Base-by-base conservation (phyloP, 1,140 invertebrate genomes). In the Drosophila murphyi region DNA sequence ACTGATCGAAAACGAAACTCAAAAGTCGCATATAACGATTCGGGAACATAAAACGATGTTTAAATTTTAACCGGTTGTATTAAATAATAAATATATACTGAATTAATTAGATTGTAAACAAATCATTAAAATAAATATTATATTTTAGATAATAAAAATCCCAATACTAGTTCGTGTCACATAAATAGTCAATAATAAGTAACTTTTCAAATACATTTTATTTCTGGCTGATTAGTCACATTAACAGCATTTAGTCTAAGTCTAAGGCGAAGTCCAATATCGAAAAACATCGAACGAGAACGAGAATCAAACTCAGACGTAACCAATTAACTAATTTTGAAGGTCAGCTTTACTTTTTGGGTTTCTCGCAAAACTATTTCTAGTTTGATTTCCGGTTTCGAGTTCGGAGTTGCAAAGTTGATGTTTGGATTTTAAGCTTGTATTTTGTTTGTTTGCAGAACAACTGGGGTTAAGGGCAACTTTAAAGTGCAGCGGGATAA, bases 401-500 rank as follows among this genome's bases (percentile, higher is more conserved):
- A 29, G 6, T 41, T 12, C 41, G 8, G 4, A 32, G 10, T 55
- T 57, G 54, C 7, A 28, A 52, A 47, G 5, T 55, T 41, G 6
- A 4, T 48, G 52, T 3, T 28, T 68, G 5, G n/a, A 62, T 4
- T 12, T 45, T 29, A 61, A 3, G 59, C 7, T 48, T 12, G 41
- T 4, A 10, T 20, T 52, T 35, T 5, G 31, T 41, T 43, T 7
- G 20, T 31, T 56, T 65, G 4, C 71, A 95, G 94, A 72, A 93
- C 93, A 12, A 91, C 90, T 3, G 94, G 94, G n/a, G 93, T 94
- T 0, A 90, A 91, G 7, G 94, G 94, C 0, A 93, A 93, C 50
- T 92, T 94, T 20, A 87, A 94, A 61, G 93, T 94, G 4, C 93
- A 93, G 41, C 93, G 94, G 69, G 94, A 94, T 68, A 92, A 94